Evolutionary conservation across 2,888 invertebrate genomes (phyloP).

Genomic region (Erannis defoliaria): DNA sequence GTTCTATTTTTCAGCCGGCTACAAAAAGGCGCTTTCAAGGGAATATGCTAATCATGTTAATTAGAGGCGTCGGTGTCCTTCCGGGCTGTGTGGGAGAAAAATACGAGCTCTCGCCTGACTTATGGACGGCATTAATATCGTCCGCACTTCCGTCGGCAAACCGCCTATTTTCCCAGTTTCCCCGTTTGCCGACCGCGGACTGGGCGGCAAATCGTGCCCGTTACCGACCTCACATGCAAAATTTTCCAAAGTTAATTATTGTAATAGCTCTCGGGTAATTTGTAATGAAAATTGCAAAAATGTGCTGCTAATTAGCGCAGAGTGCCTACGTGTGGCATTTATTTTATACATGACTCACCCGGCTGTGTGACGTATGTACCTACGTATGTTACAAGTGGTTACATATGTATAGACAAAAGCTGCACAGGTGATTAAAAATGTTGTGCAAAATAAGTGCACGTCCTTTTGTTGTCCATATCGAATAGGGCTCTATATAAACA

Average conservation of each 20-base stretch:
- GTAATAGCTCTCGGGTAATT: constrained; percentile 39
- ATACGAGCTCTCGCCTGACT: constrained; percentile 72
- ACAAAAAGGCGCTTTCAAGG: constrained; percentile 67
- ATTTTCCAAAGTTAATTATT: constrained; percentile 47
- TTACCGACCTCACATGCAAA: constrained; percentile 37
- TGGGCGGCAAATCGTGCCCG: constrained; percentile 37
- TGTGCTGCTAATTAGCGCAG: constrained; percentile 13
- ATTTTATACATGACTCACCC: neutral
- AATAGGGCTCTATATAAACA: too few species aligned
- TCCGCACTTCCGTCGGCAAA: constrained; percentile 74
- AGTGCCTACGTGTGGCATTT: constrained; percentile 2
- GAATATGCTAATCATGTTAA: constrained; percentile 84
- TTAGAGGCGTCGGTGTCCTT: constrained; percentile 78
- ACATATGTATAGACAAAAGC: too few species aligned
- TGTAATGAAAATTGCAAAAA: constrained; percentile 41
- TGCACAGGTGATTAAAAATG: too few species aligned
- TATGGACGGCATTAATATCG: constrained; percentile 81
- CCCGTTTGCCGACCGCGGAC: constrained; percentile 53
- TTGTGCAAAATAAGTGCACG: too few species aligned
- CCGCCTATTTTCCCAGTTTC: constrained; percentile 63
- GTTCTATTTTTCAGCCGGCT: constrained; percentile 45
- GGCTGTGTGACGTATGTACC: neutral
- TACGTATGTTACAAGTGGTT: neutral
- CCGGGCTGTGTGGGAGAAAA: constrained; percentile 77
- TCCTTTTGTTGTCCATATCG: too few species aligned